Conservation (phyloP, 2,113 vertebrate genomes). For the Mustelus asterias region DNA sequence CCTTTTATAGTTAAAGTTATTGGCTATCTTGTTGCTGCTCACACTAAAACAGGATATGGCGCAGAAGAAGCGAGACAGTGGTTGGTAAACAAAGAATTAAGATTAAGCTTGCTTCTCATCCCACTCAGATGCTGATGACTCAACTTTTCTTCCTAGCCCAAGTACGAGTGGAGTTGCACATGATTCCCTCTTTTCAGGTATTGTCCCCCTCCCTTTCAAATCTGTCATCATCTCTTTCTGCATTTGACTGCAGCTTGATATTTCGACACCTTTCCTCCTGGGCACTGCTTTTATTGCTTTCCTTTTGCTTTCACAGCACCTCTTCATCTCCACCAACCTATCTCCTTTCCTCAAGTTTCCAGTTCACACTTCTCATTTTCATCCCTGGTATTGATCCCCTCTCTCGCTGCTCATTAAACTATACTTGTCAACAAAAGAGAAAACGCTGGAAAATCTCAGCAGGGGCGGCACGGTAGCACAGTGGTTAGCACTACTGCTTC, state of each 20-base stretch:
- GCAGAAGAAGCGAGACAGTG: not conserved
- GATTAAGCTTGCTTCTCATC: not conserved
- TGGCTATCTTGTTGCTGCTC: not conserved
- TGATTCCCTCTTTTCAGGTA: not conserved
- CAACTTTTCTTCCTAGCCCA: not conserved
- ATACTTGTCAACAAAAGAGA: too few relatives aligned
- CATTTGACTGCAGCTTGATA: not conserved
- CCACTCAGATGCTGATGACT: not conserved
- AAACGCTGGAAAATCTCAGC: too few relatives aligned
- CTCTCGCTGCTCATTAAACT: too few relatives aligned
- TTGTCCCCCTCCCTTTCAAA: not conserved
- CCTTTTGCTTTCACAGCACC: not conserved
- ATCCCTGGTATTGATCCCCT: not conserved
- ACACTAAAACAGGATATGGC: not conserved
- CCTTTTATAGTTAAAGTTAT: not conserved
- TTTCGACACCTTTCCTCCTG: not conserved
- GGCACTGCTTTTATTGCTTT: not conserved
- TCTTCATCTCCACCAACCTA: not conserved
- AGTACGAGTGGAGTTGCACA: not conserved
- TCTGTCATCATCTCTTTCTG: not conserved
- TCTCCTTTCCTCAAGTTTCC: not conserved
- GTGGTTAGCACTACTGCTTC: too few relatives aligned
- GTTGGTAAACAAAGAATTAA: not conserved
- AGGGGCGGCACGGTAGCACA: too few relatives aligned
- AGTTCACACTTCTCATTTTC: not conserved